Percentiles rank a stretch among this genome's conserved stretches.
Evolutionary conservation across 2,797 vertebrate genomes (phyloP).

Genomic region (Avahi laniger): DNA sequence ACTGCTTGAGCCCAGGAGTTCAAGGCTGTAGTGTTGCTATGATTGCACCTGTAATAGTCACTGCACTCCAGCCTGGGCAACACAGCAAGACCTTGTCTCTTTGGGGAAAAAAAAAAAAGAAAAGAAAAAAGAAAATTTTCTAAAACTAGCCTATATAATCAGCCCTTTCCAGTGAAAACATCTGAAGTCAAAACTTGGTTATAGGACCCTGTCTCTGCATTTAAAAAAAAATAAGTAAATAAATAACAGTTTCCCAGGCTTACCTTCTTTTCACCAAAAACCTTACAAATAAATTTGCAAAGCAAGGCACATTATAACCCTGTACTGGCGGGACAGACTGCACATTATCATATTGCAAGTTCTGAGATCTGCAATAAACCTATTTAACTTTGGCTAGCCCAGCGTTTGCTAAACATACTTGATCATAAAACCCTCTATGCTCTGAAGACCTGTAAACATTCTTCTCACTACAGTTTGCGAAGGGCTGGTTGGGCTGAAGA

Average conservation of each 20-base stretch:
- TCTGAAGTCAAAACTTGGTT: conserved; percentile 32
- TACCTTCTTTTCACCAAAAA: conserved; percentile 18
- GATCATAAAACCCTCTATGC: background rate
- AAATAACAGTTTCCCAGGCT: background rate
- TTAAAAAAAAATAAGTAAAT: conserved; percentile 14
- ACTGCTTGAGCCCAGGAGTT: background rate
- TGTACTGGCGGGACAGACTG: background rate
- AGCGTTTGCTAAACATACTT: background rate
- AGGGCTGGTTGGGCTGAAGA: background rate
- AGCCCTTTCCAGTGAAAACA: conserved; percentile 26
- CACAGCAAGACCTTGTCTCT: background rate
- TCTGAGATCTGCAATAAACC: background rate
- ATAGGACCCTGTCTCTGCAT: background rate
- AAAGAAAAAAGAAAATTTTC: background rate
- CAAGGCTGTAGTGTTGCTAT: background rate
- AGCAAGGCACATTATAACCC: background rate
- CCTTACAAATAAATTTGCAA: conserved; percentile 14
- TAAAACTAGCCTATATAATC: conserved; percentile 27
- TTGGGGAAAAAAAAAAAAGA: background rate
- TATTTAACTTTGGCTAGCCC: conserved; percentile 4
- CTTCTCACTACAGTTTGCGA: background rate
- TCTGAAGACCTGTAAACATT: background rate
- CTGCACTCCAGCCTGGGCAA: background rate
- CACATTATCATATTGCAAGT: background rate
- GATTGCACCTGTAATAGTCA: background rate